Evolutionary conservation across 2,888 invertebrate genomes (phyloP), one percentile per base, ranked within the genome.

Genomic region (Acronicta aceris): DNA sequence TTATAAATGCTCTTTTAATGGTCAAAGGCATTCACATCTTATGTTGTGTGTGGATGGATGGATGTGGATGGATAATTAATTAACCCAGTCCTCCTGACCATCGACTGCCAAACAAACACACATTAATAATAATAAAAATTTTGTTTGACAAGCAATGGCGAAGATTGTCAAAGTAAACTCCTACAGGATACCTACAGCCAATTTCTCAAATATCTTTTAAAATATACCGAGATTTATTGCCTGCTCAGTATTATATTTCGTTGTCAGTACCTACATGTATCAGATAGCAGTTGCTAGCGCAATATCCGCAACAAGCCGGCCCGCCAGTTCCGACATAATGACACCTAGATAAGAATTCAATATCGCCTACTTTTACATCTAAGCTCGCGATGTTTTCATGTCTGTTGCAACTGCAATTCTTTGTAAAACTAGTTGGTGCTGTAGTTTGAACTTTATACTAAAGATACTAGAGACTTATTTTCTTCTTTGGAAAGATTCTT

Each of bases 251-350:
- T 45, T 56, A 48, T 38, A 21, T 48, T 48, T 30, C 15, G 43
- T 33, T 15, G 0, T 13, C 7, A 27, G 55, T 56, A 72, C 38
- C 38, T 6, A 38, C 56, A 54, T 53, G 65, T 60, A 71, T 74
- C 61, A 52, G 66, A 62, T 65, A 56, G 72, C 62, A 64, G 69
- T 69, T 65, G 74, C 60, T 65, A 66, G 63, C 59, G 81, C 75
- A 81, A 80, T 80, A 80, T 80, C 79, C 81, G 79, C 65, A 62
- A 68, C 66, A 54, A 78, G 70, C 66, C 69, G 64, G 59, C 53
- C 55, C 53, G 59, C 62, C 67, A 57, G 74, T 68, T 72, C 69
- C 69, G 72, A 71, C 71, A 65, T 76, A 74, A 74, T 76, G 76
- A 74, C 76, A 73, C 60, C 59, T 47, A 72, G 74, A 74, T 74